phyloP scores from a whole-genome alignment of 2,113 vertebrate species.

The Gavia stellata region DNA sequence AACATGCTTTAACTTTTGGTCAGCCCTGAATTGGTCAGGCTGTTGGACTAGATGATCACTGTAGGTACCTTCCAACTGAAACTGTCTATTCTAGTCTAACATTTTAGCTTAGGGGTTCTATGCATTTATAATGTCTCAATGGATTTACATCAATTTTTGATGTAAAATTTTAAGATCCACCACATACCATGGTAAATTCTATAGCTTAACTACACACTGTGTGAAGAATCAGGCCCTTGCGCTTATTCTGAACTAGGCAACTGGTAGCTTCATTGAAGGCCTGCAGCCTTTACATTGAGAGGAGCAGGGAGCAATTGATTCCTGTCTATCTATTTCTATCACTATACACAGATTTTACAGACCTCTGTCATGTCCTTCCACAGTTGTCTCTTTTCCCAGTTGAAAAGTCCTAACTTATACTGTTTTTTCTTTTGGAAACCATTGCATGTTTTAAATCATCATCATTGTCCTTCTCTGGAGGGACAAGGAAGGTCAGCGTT shows the following conservation, averaged over 20 bases:
- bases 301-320: neutral
- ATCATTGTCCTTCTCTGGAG: neutral
- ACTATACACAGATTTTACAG: neutral
- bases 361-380: neutral
- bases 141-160: neutral
- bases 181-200: neutral
- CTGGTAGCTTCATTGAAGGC: neutral
- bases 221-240: neutral
- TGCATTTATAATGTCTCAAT: neutral
- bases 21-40: neutral
- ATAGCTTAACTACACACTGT: neutral
- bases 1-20: neutral
- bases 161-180: neutral
- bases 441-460: neutral
- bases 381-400: neutral
- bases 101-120: neutral
- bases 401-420: neutral
- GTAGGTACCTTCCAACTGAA: neutral
- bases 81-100: neutral
- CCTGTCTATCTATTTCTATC: neutral
- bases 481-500: neutral
- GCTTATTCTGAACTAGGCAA: neutral
- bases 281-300: neutral
- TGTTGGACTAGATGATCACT: neutral
- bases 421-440: neutral